Evolutionary conservation across 1,140 invertebrate species (phyloP).

Genomic region (Bactericera cockerelli): DNA sequence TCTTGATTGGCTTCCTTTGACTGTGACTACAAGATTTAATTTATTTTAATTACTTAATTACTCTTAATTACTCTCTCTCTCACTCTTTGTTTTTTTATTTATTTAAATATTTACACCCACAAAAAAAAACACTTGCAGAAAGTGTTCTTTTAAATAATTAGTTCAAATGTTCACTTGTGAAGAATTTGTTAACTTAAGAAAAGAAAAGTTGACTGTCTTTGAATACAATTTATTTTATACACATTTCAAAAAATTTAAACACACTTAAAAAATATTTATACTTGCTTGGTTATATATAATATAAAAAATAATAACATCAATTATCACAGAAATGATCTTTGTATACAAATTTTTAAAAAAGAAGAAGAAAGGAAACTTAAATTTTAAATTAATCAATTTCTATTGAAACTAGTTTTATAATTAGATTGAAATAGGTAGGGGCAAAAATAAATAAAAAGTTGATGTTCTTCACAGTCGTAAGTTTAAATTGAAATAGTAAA

Average conservation of each 20-base stretch:
- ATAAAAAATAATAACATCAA: slow-evolving; percentile 10
- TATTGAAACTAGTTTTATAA: background rate
- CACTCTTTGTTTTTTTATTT: slow-evolving; percentile 9
- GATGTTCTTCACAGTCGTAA: slow-evolving; percentile 1
- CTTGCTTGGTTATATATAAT: slow-evolving; percentile 6
- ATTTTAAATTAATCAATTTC: slow-evolving; percentile 4
- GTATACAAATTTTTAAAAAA: slow-evolving; percentile 16
- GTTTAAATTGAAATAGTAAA: slow-evolving; percentile 4
- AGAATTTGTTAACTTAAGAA: too few species aligned
- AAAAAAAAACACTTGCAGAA: too few species aligned
- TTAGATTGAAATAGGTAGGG: slow-evolving; percentile 1
- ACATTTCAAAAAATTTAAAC: too few species aligned
- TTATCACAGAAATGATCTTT: slow-evolving; percentile 25
- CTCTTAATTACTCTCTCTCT: background rate
- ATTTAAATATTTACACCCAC: slow-evolving; percentile 6
- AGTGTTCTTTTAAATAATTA: slow-evolving; percentile 12
- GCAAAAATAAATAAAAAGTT: background rate
- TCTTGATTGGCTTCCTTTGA: slow-evolving; percentile 9
- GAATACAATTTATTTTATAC: too few species aligned
- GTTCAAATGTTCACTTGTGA: background rate
- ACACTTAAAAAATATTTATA: too few species aligned
- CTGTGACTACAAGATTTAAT: too few species aligned
- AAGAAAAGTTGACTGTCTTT: too few species aligned
- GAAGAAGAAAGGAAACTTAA: slow-evolving; percentile 6
- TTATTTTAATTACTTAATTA: slow-evolving; percentile 9